Conservation (phyloP, 2,113 vertebrate species). For the Spermophilus dauricus region DNA sequence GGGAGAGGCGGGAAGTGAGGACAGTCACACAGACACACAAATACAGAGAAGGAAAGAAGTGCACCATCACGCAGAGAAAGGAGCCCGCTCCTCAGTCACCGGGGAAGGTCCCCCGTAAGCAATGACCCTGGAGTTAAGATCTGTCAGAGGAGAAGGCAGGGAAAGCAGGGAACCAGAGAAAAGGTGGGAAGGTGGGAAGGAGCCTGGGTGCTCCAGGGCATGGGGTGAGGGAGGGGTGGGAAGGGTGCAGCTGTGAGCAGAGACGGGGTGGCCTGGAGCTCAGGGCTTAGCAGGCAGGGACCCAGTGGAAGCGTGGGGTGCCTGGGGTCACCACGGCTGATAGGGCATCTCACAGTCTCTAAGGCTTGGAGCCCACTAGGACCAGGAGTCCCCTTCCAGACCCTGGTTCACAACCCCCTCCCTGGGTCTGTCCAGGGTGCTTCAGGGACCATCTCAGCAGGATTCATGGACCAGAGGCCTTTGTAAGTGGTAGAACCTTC, state of each 20-base stretch:
- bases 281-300: neutral
- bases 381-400: neutral
- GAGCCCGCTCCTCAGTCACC: neutral
- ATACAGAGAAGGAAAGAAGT: neutral
- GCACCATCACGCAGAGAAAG: neutral
- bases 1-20: neutral
- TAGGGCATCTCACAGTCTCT: neutral
- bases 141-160: neutral
- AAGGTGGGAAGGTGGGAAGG: fast-evolving
- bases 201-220: neutral
- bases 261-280: neutral
- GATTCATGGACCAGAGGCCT: neutral
- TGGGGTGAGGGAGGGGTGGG: too few relatives aligned
- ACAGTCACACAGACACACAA: neutral
- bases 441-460: neutral
- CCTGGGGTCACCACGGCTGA: neutral
- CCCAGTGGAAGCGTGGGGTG: too few relatives aligned
- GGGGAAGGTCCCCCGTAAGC: neutral
- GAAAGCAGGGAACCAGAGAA: neutral
- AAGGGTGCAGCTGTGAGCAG: neutral
- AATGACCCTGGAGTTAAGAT: neutral
- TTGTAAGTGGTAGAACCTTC: neutral
- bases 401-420: neutral
- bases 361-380: neutral
- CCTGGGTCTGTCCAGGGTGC: neutral